phyloP scores from a whole-genome alignment of 2,113 vertebrate species.

The Opisthocomus hoazin region DNA sequence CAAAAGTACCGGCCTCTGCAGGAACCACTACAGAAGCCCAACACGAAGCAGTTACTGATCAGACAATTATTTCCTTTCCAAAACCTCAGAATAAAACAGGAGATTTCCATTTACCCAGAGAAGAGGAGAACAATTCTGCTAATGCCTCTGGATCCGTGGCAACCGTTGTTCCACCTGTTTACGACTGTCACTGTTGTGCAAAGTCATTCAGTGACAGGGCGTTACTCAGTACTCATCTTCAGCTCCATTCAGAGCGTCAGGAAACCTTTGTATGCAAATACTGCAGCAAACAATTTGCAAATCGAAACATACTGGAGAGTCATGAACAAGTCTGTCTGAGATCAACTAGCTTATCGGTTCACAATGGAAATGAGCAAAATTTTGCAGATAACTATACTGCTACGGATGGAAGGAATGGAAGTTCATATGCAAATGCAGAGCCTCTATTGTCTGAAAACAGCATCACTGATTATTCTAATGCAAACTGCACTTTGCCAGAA shows the following conservation, averaged over 20 bases:
- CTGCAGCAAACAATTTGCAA: slow-evolving; percentile 90
- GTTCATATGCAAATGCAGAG: slow-evolving; percentile 40
- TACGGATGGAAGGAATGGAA: slow-evolving; percentile 63
- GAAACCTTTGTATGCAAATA: slow-evolving; percentile 86
- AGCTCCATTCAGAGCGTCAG: slow-evolving; percentile 84
- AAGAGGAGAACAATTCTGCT: slow-evolving; percentile 55
- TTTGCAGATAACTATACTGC: slow-evolving; percentile 54
- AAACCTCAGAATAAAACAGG: slow-evolving; percentile 42
- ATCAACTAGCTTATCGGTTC: slow-evolving; percentile 27
- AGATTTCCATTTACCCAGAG: slow-evolving; percentile 35
- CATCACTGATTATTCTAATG: slow-evolving; percentile 56
- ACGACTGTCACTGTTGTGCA: slow-evolving; percentile 80
- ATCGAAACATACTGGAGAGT: slow-evolving; percentile 82
- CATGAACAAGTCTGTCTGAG: slow-evolving; percentile 85
- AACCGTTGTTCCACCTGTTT: slow-evolving; percentile 70
- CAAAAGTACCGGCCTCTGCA: slow-evolving; percentile 22
- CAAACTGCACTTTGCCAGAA: slow-evolving; percentile 66
- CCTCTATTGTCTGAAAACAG: slow-evolving; percentile 59
- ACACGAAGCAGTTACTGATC: slow-evolving; percentile 18
- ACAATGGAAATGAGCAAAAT: slow-evolving; percentile 58
- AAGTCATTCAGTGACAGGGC: slow-evolving; percentile 82
- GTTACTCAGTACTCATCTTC: slow-evolving; percentile 79
- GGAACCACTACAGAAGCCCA: slow-evolving; percentile 14
- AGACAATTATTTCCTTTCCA: slow-evolving; percentile 3
- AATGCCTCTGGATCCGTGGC: slow-evolving; percentile 50